Base-by-base conservation (phyloP, 1,140 invertebrate species). In the Papilio glaucus region DNA sequence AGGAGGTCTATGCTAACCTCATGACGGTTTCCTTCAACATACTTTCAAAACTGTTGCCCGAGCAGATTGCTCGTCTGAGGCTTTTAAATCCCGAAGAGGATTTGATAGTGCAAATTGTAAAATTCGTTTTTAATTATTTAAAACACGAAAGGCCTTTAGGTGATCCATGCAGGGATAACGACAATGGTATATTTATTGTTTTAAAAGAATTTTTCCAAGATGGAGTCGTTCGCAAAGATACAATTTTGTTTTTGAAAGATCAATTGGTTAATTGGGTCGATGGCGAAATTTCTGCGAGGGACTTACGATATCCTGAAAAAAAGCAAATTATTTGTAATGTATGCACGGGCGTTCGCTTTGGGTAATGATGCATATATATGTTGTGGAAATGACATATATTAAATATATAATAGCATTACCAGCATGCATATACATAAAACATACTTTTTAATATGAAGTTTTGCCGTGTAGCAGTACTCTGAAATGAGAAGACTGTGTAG, bases 161-260 rank as follows among this genome's bases (percentile, higher is more conserved):
- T 6, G 83, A 86, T 2, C 72, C 85, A 0, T 76, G 75, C 72
- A 57, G 73, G 0, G 77, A 87, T 1, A 80, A 67, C 1, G 91
- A 93, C 68, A 89, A 91, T 10, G 81, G 85, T n/a, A 88, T 93
- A 13, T 41, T 85, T 0, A 72, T 87, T 13, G 77, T 91, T 5
- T 65, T 93, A 3, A 88, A 86, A 71, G 89, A 93, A 42, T 93
- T 93, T 75, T 93, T 93, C 75, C 89, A 93, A 81, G 85, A 93
- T 29, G 91, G 91, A 3, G 53, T 80, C 0, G 76, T 93, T 13
- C 76, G 81, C 6, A 81, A 86, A 62, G 85, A 89, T 6, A 91
- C 89, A 0, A 91, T 93, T 29, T 57, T 91, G 45, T 6, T 68
- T 42, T 77, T 93, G 67, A 91, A 88, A 57, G 76, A 88, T 42